A percentile compares a stretch with the other conserved stretches of the same genome.
phyloP scores from a whole-genome alignment of 2,888 invertebrate species.

The Thera britannica region DNA sequence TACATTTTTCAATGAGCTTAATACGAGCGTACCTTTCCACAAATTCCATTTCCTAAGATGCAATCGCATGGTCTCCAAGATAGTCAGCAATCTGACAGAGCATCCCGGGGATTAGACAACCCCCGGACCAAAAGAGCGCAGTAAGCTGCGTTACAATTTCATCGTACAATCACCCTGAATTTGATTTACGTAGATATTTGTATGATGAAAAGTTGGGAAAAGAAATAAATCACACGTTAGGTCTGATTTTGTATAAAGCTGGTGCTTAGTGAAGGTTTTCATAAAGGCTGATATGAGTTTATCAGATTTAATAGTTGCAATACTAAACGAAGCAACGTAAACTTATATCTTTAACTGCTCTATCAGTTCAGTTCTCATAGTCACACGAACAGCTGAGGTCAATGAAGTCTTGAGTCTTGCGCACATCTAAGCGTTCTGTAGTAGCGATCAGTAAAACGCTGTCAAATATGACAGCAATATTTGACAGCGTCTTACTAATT shows the following conservation, averaged over 20 bases:
- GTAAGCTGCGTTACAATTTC: slow-evolving; percentile 63
- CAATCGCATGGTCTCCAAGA: slow-evolving; percentile 23
- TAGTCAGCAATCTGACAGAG: slow-evolving; percentile 35
- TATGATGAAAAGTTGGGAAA: slow-evolving; percentile 71
- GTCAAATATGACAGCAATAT: too few relatives aligned
- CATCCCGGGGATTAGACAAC: slow-evolving; percentile 35
- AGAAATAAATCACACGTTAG: neutral
- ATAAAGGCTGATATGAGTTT: too few relatives aligned
- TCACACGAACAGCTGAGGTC: too few relatives aligned
- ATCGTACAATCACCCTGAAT: slow-evolving; percentile 65
- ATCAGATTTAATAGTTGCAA: too few relatives aligned
- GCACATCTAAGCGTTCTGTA: too few relatives aligned
- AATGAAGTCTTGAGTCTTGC: too few relatives aligned
- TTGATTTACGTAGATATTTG: slow-evolving; percentile 70
- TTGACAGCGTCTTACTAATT: too few relatives aligned
- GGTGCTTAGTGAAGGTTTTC: neutral
- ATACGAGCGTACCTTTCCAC: slow-evolving; percentile 1
- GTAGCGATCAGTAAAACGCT: too few relatives aligned
- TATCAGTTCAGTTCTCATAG: too few relatives aligned
- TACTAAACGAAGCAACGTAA: too few relatives aligned
- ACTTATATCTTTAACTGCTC: too few relatives aligned
- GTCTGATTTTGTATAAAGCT: neutral
- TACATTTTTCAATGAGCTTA: neutral
- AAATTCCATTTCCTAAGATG: slow-evolving; percentile 30
- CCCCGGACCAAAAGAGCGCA: slow-evolving; percentile 36